Base-by-base conservation (phyloP, 2,888 invertebrate genomes). In the Heliconius cydno region DNA sequence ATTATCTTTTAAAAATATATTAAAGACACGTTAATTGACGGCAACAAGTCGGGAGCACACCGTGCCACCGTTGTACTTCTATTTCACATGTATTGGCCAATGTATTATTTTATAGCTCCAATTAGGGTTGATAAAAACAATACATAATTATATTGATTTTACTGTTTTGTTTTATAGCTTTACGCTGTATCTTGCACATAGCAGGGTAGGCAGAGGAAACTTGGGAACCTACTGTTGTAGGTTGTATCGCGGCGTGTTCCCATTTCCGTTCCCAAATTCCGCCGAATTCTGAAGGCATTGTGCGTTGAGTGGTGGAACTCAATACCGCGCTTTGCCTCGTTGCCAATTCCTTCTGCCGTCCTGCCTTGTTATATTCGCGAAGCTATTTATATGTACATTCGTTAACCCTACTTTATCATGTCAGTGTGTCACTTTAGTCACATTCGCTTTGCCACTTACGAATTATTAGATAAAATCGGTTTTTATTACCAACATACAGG, bases 391-490 rank as follows among this genome's bases (percentile, higher is more conserved):
- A 28, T 6, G 6, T 38, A 15, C 15, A 22, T 25, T 25, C 25
- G 63, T 4, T 65, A 75, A 41, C 65, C 65, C 41, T 77, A 77
- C 6, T 19, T 10, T 38, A 77, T 63, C 57, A 38, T 30, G 67
- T 41, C n/a, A 73, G 52, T 79, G 71, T 79, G 80, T 75, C 52
- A 80, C 46, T 75, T 80, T 76, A 79, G 63, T 22, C 72, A 81
- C 80, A 76, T 79, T 70, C 52, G 73, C 52, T 63, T 67, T 52
- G 28, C 73, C 73, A 74, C 79, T 73, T 74, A 81, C 68, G 75
- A 76, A 68, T 2, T 25, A n/a, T 12, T 73, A 41, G 80, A 80
- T 78, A 80, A 73, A 30, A 72, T 73, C 73, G 63, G 9, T 72
- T 78, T 80, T 78, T 76, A 79, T 71, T 70, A 65, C 70, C 66